These are phyloP conservation scores for Alexandromys oeconomus DNA, from an alignment of 2,797 vertebrate species.

Conservation along the genomic window DNA sequence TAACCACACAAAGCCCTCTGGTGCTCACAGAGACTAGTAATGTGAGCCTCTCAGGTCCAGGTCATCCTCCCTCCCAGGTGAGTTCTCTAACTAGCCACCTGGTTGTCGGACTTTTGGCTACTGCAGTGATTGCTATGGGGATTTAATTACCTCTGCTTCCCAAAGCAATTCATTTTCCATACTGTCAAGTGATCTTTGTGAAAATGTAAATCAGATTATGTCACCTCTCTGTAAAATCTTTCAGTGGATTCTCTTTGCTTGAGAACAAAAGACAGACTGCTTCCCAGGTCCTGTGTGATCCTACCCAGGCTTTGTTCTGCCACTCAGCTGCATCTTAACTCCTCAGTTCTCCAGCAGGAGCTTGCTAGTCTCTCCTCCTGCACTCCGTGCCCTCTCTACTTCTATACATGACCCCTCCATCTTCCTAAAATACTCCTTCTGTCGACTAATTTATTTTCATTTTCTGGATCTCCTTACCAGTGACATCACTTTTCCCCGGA, in stretches of 20 bases:
- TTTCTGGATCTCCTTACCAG: constrained; percentile 11
- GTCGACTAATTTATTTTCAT: constrained; percentile 20
- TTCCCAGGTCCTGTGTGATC: constrained; percentile 42
- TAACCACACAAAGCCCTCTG: constrained; percentile 60
- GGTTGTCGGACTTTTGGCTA: background rate
- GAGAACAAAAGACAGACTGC: constrained; percentile 59
- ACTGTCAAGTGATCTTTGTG: constrained; percentile 61
- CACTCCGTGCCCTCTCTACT: background rate
- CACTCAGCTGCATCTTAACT: background rate
- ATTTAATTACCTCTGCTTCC: constrained; percentile 9
- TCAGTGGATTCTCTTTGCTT: constrained; percentile 11
- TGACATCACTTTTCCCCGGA: background rate
- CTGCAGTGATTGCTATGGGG: background rate
- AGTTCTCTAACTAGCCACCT: constrained; percentile 44
- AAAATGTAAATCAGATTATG: constrained; percentile 71
- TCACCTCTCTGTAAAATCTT: constrained; percentile 59
- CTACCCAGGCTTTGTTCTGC: background rate
- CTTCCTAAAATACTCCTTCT: background rate
- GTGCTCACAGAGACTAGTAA: constrained; percentile 44
- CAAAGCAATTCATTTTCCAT: constrained; percentile 39
- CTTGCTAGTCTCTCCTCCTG: constrained; percentile 5
- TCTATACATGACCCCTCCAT: background rate
- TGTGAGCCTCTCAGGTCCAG: constrained; percentile 46
- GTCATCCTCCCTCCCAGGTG: constrained; percentile 23
- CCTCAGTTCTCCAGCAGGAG: background rate